Evolutionary conservation across 2,888 invertebrate species (phyloP).

Genomic region (Autographa gamma): DNA sequence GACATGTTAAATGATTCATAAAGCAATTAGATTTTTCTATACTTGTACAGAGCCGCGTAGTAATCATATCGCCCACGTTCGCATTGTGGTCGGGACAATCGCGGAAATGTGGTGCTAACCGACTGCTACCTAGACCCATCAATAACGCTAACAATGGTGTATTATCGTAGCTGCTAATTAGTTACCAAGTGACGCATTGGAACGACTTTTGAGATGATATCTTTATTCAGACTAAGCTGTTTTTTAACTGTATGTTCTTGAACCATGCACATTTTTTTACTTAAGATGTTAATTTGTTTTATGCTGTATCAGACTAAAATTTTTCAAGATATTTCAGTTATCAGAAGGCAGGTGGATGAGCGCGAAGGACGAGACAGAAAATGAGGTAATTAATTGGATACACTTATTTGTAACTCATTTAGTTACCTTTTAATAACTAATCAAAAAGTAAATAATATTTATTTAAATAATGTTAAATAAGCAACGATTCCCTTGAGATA

Average conservation of each 20-base stretch:
- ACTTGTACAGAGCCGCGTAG: constrained; percentile 50
- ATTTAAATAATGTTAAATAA: background rate
- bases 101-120: constrained; percentile 57
- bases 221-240: constrained; percentile 6
- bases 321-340: no score
- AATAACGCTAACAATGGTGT: constrained; percentile 56
- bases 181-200: constrained; percentile 29
- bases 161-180: constrained; percentile 45
- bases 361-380: no score
- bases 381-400: no score
- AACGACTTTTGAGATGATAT: background rate
- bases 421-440: no score
- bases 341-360: no score
- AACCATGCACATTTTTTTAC: no score
- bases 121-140: constrained; percentile 45
- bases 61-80: constrained; percentile 58
- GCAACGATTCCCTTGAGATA: constrained; percentile 1
- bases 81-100: constrained; percentile 55
- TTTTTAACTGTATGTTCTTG: constrained; percentile 8
- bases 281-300: no score
- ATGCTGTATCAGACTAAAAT: no score
- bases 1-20: constrained; percentile 59
- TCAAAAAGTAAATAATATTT: background rate
- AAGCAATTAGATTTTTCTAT: constrained; percentile 59
- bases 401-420: no score